Conservation (phyloP, 1,140 invertebrate genomes). For the Tetraneura akinire region DNA sequence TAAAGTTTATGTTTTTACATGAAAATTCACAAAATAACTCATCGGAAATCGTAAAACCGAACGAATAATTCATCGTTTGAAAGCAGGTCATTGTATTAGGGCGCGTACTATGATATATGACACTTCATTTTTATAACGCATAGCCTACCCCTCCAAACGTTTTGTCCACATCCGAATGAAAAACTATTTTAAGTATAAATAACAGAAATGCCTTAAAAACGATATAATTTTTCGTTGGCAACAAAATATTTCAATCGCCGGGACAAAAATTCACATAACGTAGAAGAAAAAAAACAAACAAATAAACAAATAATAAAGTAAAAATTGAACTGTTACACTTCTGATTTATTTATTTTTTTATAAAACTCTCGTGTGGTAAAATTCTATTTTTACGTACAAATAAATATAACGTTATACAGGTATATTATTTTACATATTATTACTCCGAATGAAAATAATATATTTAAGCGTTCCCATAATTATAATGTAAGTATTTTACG, state of each 20-base stretch:
- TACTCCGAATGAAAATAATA: background rate
- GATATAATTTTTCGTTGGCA: constrained; percentile 13
- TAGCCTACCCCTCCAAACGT: no score
- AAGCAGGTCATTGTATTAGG: background rate
- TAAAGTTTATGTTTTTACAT: background rate
- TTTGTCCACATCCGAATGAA: background rate
- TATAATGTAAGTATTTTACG: no score
- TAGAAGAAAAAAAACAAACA: background rate
- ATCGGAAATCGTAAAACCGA: background rate
- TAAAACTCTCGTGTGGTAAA: background rate
- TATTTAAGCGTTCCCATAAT: no score
- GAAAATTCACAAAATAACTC: constrained; percentile 3
- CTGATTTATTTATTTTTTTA: background rate
- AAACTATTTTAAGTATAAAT: constrained; percentile 24
- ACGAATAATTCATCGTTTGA: constrained; percentile 40
- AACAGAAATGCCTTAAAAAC: constrained; percentile 12
- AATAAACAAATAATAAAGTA: no score
- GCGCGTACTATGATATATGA: background rate
- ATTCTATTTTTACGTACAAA: no score
- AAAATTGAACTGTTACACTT: no score
- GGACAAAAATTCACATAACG: background rate
- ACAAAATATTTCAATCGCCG: background rate
- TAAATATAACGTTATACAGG: no score
- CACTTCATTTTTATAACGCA: constrained; percentile 12
- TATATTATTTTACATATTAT: no score